A percentile compares a stretch with the other conserved stretches of the same genome.
Evolutionary conservation across 1,140 invertebrate species (phyloP).

Genomic region (Cyclina sinensis): DNA sequence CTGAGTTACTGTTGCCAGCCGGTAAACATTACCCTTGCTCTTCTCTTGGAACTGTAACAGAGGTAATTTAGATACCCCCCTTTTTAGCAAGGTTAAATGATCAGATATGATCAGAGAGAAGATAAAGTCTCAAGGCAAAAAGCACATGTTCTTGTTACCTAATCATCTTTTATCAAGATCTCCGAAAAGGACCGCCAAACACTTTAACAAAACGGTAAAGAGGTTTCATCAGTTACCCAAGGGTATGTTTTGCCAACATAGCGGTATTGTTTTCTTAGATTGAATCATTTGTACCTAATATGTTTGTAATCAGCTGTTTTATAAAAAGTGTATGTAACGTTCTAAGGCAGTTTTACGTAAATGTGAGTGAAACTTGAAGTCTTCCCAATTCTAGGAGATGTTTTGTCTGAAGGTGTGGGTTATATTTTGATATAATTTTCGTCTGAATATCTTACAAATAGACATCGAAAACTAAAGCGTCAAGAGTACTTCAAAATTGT

Average conservation of each 20-base stretch:
- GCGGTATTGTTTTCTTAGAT: not conserved
- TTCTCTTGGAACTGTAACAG: not conserved
- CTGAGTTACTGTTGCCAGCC: not conserved
- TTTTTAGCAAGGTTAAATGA: not conserved
- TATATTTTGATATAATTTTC: too few relatives aligned
- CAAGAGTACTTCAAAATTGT: not conserved
- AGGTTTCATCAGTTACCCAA: not conserved
- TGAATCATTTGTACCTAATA: not conserved
- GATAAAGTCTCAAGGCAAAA: not conserved
- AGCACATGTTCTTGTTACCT: slow-evolving; percentile 16
- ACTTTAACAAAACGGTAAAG: not conserved
- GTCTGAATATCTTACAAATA: too few relatives aligned
- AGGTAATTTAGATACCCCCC: not conserved
- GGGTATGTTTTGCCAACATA: not conserved
- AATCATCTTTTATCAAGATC: not conserved
- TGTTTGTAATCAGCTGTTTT: not conserved
- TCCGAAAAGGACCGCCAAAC: not conserved
- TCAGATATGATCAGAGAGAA: not conserved
- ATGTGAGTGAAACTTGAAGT: too few relatives aligned
- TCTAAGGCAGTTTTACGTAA: not conserved
- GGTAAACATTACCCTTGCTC: not conserved
- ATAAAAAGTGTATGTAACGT: not conserved
- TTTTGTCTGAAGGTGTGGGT: too few relatives aligned
- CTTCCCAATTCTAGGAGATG: too few relatives aligned
- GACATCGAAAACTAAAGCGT: too few relatives aligned